Evolutionary conservation across 2,797 vertebrate species (phyloP), one percentile per base, ranked within the genome.

Genomic region (Dendrocincla fuliginosa): DNA sequence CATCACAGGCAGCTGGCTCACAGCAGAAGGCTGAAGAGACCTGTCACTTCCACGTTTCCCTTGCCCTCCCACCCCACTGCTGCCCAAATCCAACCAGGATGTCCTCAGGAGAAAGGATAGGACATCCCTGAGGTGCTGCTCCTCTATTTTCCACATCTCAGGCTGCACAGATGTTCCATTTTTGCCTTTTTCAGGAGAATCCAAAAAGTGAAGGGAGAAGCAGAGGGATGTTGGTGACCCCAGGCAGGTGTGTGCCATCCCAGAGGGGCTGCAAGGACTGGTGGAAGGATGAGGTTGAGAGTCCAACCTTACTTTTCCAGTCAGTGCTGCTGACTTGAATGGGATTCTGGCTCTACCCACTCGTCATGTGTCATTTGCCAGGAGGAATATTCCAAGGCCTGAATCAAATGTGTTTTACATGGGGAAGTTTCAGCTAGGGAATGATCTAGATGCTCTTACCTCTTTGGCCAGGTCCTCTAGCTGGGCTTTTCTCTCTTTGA

Each of bases 401-500:
- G n/a, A 50, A 75, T 27, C 41, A 39, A 65, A 77, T 4, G 11
- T 1, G 7, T 18, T 65, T 64, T 44, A 59, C 17, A 22, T 0
- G 0, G 2, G 53, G 46, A 27, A 65, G n/a, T 74, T 69, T 75
- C 49, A 52, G 23, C 30, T 15, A 39, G 30, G 24, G 22, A 78
- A 39, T 1, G 2, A 28, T n/a, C 59, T 27, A 11, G 81, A 16
- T 14, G 27, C 41, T 78, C 41, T 92, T 84, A 98, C 98, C 97
- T 98, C 95, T 8, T 92, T 88, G 24, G 94, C 94, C 78, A 98
- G 80, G 28, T 97, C 97, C 8, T 44, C 84, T 52, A 98, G 15
- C 37, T 95, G 64, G 10, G 46, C 57, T 93, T 95, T 98, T 84
- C 92, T 96, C 19, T 96, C 96, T 50, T 75, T 87, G 30, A 98